These are phyloP conservation scores for Steatornis caripensis DNA, from an alignment of 2,113 vertebrate genomes.

Conservation along the genomic window DNA sequence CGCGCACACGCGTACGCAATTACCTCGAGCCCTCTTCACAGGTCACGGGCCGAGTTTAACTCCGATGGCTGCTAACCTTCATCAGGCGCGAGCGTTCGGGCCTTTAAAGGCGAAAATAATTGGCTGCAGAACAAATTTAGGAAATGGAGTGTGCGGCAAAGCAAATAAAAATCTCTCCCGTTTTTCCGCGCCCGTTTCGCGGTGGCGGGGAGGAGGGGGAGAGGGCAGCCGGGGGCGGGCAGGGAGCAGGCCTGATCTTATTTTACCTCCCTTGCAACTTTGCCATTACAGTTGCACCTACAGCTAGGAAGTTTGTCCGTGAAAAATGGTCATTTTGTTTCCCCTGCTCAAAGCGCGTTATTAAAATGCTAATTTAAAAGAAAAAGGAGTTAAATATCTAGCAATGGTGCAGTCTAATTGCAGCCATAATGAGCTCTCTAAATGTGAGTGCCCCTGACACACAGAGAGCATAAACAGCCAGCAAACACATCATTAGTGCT, in stretches of 20 bases:
- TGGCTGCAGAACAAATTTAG: conserved; percentile 73
- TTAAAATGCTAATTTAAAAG: conserved; percentile 87
- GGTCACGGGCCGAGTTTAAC: conserved; percentile 68
- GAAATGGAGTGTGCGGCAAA: conserved; percentile 70
- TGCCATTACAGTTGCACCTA: conserved; percentile 76
- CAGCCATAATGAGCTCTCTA: conserved; percentile 83
- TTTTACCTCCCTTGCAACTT: conserved; percentile 68
- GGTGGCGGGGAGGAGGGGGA: background rate
- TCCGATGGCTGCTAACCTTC: conserved; percentile 65
- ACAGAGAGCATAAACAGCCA: conserved; percentile 80
- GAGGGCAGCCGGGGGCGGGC: background rate
- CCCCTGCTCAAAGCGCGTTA: conserved; percentile 79
- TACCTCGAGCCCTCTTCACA: conserved; percentile 53
- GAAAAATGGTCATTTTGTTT: conserved; percentile 84
- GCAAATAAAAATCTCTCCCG: conserved; percentile 72
- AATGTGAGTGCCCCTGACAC: conserved; percentile 83
- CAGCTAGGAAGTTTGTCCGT: conserved; percentile 79
- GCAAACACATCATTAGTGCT: conserved; percentile 82
- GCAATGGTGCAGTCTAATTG: conserved; percentile 82
- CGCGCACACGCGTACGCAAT: conserved; percentile 13
- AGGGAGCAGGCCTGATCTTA: background rate
- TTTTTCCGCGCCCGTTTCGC: background rate
- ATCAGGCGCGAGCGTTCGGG: conserved; percentile 40
- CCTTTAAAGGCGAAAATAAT: conserved; percentile 70
- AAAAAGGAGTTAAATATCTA: conserved; percentile 83